A percentile compares a stretch with the other conserved stretches of the same genome.
phyloP scores from a whole-genome alignment of 2,113 vertebrate genomes.

The Tricholaema leucomelas region DNA sequence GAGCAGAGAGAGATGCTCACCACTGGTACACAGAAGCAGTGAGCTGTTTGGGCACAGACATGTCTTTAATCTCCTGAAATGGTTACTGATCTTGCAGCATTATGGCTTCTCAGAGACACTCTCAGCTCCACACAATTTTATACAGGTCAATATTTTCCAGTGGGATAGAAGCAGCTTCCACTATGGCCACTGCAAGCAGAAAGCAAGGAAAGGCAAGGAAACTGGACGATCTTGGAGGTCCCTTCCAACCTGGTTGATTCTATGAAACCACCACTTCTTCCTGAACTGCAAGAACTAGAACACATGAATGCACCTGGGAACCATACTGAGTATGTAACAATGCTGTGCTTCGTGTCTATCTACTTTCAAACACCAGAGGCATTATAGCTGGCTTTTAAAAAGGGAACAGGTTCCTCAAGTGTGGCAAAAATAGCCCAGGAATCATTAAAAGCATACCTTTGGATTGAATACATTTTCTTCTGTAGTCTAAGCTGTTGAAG shows the following conservation, averaged over 20 bases:
- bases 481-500: not conserved
- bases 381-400: not conserved
- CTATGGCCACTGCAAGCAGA: not conserved
- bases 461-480: not conserved
- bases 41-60: not conserved
- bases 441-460: not conserved
- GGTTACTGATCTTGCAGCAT: not conserved
- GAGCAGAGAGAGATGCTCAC: not conserved
- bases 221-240: no score
- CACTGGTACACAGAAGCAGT: fast-evolving
- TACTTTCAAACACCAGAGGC: not conserved
- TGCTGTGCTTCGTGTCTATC: not conserved
- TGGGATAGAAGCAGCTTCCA: not conserved
- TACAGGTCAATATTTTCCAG: not conserved
- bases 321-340: not conserved
- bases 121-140: not conserved
- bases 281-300: not conserved
- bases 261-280: not conserved
- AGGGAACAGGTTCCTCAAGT: not conserved
- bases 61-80: not conserved
- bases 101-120: not conserved
- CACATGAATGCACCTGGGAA: not conserved
- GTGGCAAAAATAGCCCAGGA: not conserved
- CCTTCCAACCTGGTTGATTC: no score
- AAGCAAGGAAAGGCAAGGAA: not conserved